phyloP scores from a whole-genome alignment of 2,797 vertebrate species.

The Tokudaia muenninki region DNA sequence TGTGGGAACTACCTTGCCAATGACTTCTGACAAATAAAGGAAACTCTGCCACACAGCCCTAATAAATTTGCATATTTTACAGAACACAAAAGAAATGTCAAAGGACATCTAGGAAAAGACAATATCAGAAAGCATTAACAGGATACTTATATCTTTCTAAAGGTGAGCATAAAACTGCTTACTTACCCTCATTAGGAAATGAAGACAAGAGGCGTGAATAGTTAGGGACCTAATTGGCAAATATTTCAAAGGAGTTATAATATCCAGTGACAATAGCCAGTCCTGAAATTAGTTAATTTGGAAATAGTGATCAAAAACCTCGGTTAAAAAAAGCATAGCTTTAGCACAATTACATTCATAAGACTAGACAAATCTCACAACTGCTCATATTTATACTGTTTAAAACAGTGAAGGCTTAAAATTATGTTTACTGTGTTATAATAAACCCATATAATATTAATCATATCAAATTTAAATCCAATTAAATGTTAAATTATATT shows the following conservation, averaged over 20 bases:
- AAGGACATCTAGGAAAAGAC: neutral
- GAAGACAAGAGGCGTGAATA: neutral
- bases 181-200: neutral
- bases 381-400: neutral
- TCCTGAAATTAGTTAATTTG: neutral
- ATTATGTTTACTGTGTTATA: neutral
- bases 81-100: constrained; percentile 2
- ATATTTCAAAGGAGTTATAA: neutral
- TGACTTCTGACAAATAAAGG: neutral
- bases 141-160: neutral
- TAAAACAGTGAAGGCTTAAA: neutral
- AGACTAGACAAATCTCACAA: neutral
- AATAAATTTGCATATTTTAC: neutral
- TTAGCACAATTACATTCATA: neutral
- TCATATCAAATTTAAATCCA: neutral
- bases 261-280: neutral
- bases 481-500: constrained; percentile 5
- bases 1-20: neutral
- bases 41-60: neutral
- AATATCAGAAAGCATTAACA: neutral
- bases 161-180: neutral
- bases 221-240: neutral
- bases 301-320: neutral
- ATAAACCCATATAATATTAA: neutral
- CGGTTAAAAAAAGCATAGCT: neutral